Percentiles rank a stretch among this genome's conserved stretches.
Conservation (phyloP, 1,140 invertebrate species). For the Drosophila novamexicana region DNA sequence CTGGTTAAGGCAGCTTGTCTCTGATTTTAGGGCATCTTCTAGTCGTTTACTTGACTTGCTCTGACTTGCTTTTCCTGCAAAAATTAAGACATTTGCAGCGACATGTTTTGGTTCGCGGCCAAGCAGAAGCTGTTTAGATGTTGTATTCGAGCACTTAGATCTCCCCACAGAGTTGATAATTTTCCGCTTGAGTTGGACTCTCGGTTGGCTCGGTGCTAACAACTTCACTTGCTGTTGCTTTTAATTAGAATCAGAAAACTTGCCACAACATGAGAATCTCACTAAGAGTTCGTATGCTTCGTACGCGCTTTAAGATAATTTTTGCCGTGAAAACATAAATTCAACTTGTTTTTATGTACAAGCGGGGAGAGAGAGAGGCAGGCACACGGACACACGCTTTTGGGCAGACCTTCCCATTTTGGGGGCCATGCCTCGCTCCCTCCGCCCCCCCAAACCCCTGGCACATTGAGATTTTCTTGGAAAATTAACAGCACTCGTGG, state of each 20-base stretch:
- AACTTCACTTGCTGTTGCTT: slow-evolving; percentile 70
- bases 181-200: slow-evolving; percentile 63
- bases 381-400: slow-evolving; percentile 43
- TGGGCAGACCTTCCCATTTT: slow-evolving; percentile 40
- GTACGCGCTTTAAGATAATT: slow-evolving; percentile 57
- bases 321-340: slow-evolving; percentile 78
- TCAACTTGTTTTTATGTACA: slow-evolving; percentile 71
- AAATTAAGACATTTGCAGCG: slow-evolving; percentile 31
- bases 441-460: not conserved
- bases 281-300: slow-evolving; percentile 16
- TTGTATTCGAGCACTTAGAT: slow-evolving; percentile 44
- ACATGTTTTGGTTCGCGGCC: slow-evolving; percentile 20
- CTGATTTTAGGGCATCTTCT: no score
- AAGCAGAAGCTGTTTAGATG: slow-evolving; percentile 54
- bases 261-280: slow-evolving; percentile 31
- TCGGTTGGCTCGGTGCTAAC: slow-evolving; percentile 24
- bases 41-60: no score
- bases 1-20: no score
- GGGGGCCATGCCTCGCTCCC: not conserved
- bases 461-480: slow-evolving; percentile 62
- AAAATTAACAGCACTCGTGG: slow-evolving; percentile 81
- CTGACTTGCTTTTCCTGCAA: not conserved
- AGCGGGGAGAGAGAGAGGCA: slow-evolving; percentile 23
- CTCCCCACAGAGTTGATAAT: slow-evolving; percentile 70
- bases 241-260: slow-evolving; percentile 72